Evolutionary conservation across 2,113 vertebrate genomes (phyloP).

Genomic region (Rhinogobius similis): DNA sequence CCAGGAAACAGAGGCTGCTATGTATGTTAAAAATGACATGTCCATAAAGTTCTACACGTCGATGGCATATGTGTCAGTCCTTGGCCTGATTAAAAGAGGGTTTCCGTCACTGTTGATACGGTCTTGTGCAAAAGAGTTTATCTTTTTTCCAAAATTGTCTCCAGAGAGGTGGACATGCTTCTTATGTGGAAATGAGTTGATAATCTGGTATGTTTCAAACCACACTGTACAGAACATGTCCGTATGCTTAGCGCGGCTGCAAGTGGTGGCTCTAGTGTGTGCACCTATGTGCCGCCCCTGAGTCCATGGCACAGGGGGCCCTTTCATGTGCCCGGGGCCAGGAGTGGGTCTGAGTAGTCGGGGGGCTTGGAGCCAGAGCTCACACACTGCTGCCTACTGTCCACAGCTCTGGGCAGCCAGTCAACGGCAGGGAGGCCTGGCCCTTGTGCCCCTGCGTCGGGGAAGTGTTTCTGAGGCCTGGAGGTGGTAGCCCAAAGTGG

Average conservation of each 20-base stretch:
- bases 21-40: no score
- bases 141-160: conserved; percentile 38
- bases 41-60: no score
- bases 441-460: conserved; percentile 74
- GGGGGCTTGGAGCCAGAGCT: conserved; percentile 78
- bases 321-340: conserved; percentile 80
- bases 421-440: conserved; percentile 80
- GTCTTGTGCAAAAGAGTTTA: not conserved
- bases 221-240: conserved; percentile 17
- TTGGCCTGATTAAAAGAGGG: not conserved
- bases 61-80: not conserved
- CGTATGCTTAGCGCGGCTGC: conserved; percentile 18
- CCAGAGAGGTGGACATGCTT: conserved; percentile 49
- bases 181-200: conserved; percentile 38
- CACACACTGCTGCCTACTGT: conserved; percentile 82
- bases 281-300: conserved; percentile 65
- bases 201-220: conserved; percentile 13
- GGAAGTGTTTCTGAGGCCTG: conserved; percentile 75
- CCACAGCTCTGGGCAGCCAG: conserved; percentile 77
- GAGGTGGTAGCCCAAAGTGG: conserved; percentile 75
- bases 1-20: no score
- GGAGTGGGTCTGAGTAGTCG: conserved; percentile 82
- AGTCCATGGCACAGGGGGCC: conserved; percentile 79
- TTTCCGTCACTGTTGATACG: not conserved
- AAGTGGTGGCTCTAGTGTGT: conserved; percentile 46